Evolutionary conservation across 2,797 vertebrate genomes (phyloP).

Genomic region (Pitangus sulphuratus): DNA sequence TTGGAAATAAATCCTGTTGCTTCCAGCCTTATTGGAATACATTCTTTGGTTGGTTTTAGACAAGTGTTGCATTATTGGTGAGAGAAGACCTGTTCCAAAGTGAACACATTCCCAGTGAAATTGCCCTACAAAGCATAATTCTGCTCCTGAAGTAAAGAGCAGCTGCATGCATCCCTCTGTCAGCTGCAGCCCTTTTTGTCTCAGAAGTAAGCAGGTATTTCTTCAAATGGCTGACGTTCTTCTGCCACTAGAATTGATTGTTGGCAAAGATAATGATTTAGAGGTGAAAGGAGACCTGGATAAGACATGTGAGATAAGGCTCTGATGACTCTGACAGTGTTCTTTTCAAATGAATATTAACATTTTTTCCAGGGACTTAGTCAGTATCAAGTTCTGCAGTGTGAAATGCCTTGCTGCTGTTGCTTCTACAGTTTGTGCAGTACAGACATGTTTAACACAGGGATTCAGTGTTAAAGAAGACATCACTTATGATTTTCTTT

Average conservation of each 20-base stretch:
- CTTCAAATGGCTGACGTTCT: not conserved
- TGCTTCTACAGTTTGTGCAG: not conserved
- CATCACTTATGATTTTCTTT: not conserved
- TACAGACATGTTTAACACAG: not conserved
- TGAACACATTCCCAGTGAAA: not conserved
- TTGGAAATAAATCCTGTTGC: not conserved
- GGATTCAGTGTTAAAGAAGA: not conserved
- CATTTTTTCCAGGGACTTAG: not conserved
- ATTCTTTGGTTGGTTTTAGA: not conserved
- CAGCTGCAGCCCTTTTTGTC: not conserved
- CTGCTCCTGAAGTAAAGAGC: not conserved
- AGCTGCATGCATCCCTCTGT: not conserved
- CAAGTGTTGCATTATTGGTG: not conserved
- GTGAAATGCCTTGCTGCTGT: not conserved
- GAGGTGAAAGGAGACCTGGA: not conserved
- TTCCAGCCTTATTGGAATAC: not conserved
- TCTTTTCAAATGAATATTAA: slow-evolving; percentile 55
- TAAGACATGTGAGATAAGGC: not conserved
- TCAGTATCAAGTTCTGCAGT: not conserved
- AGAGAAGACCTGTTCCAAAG: not conserved
- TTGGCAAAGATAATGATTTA: not conserved
- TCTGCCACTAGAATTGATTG: not conserved
- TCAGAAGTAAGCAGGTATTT: not conserved
- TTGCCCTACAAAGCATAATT: not conserved
- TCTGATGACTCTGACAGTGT: slow-evolving; percentile 10